These are phyloP conservation scores for Trissolcus brochymenae DNA, from an alignment of 2,888 invertebrate genomes.

Conservation along the genomic window DNA sequence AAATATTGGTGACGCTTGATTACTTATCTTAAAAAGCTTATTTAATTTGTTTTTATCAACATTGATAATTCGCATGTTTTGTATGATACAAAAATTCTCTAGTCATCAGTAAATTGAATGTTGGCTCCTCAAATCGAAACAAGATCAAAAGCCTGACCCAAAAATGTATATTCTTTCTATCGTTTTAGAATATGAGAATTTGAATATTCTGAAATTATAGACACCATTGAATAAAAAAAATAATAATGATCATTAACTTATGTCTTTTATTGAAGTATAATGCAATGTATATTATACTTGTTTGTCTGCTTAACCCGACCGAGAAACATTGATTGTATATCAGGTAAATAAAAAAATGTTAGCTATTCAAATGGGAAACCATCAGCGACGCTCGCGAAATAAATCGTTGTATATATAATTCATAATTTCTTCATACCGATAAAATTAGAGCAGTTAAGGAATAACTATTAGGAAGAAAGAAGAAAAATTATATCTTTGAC, in stretches of 20 bases:
- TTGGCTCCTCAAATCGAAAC: too few species aligned
- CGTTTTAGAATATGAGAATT: slow-evolving; percentile 14
- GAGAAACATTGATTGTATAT: slow-evolving; percentile 55
- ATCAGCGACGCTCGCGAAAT: slow-evolving; percentile 55
- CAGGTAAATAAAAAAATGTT: slow-evolving; percentile 44
- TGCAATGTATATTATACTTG: slow-evolving; percentile 60
- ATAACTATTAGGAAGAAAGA: slow-evolving; percentile 51
- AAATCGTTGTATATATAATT: slow-evolving; percentile 65
- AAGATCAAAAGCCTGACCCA: too few species aligned
- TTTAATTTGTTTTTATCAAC: too few species aligned
- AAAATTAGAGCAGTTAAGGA: slow-evolving; percentile 44
- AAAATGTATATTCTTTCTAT: slow-evolving; percentile 35
- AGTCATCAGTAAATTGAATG: too few species aligned
- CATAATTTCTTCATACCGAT: slow-evolving; percentile 61
- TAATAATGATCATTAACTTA: slow-evolving; percentile 27
- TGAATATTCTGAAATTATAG: slow-evolving; percentile 12
- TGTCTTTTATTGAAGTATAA: slow-evolving; percentile 43
- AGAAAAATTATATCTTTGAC: slow-evolving; percentile 57
- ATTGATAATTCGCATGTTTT: too few species aligned
- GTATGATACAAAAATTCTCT: too few species aligned
- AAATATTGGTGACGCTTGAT: too few species aligned
- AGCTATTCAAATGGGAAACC: slow-evolving; percentile 46
- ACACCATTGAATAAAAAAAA: slow-evolving; percentile 27
- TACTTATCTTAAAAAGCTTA: background rate
- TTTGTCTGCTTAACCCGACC: slow-evolving; percentile 65